Evolutionary conservation across 2,888 invertebrate genomes (phyloP).

Genomic region (Agapetus fuscipes): DNA sequence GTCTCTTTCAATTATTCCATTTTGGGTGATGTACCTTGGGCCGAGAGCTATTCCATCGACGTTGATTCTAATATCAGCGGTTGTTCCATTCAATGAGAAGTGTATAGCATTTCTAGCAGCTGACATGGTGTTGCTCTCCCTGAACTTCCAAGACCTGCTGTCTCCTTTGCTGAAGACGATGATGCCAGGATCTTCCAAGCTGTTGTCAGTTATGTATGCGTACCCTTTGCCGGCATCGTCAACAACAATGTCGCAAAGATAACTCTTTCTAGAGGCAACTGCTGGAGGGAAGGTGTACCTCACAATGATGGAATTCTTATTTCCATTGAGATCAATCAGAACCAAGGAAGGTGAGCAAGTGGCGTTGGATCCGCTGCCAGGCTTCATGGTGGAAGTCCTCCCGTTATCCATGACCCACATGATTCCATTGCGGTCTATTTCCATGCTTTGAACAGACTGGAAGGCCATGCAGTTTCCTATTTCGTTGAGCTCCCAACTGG

Average conservation of each 20-base stretch:
- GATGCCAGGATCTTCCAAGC: conserved; percentile 57
- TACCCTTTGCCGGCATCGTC: conserved; percentile 57
- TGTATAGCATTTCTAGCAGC: conserved; percentile 47
- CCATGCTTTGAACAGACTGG: conserved; percentile 66
- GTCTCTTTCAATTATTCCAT: conserved; percentile 35
- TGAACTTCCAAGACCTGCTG: conserved; percentile 60
- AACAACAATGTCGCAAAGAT: conserved; percentile 63
- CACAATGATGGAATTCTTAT: conserved; percentile 44
- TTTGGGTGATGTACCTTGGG: conserved; percentile 40
- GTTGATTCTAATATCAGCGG: conserved; percentile 48
- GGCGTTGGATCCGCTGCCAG: conserved; percentile 28
- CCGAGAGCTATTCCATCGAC: conserved; percentile 65
- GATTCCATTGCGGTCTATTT: conserved; percentile 58
- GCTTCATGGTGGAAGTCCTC: conserved; percentile 50
- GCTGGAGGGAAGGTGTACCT: conserved; percentile 56
- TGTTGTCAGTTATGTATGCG: conserved; percentile 66
- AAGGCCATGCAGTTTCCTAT: conserved; percentile 57
- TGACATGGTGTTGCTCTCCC: conserved; percentile 53
- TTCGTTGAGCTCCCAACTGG: conserved; percentile 59
- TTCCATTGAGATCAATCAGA: conserved; percentile 54
- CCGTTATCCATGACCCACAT: conserved; percentile 65
- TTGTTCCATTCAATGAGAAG: conserved; percentile 52
- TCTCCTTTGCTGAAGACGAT: conserved; percentile 58
- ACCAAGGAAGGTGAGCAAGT: conserved; percentile 61
- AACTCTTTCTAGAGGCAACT: conserved; percentile 46